Percentiles rank a stretch among this genome's conserved stretches.
Evolutionary conservation across 2,888 invertebrate species (phyloP).

Genomic region (Andrena haemorrhoa): DNA sequence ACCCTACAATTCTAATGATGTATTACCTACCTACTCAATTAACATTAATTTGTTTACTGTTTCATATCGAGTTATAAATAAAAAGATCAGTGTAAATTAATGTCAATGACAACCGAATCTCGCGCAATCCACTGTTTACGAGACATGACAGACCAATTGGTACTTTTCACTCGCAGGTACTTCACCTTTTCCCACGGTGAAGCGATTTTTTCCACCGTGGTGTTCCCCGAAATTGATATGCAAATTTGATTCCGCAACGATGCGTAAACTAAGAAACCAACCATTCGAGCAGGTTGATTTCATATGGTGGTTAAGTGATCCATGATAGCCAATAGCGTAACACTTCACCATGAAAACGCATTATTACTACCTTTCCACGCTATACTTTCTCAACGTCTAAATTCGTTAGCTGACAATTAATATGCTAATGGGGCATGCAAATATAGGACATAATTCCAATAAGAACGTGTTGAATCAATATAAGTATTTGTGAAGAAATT

Average conservation of each 20-base stretch:
- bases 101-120: background rate
- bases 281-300: slow-evolving; percentile 25
- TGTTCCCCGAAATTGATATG: slow-evolving; percentile 35
- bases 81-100: background rate
- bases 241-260: slow-evolving; percentile 42
- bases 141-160: background rate
- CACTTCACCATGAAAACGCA: background rate
- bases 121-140: background rate
- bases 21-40: too few relatives aligned
- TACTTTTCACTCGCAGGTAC: slow-evolving; percentile 1
- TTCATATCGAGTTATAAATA: background rate
- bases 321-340: slow-evolving; percentile 15
- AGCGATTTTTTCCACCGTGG: slow-evolving; percentile 9
- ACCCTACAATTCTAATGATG: too few relatives aligned
- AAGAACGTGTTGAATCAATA: too few relatives aligned
- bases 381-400: background rate
- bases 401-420: background rate
- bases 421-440: too few relatives aligned
- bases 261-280: slow-evolving; percentile 21
- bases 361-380: background rate
- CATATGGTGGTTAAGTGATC: slow-evolving; percentile 41
- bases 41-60: too few relatives aligned
- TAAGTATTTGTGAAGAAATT: too few relatives aligned
- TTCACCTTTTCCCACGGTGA: slow-evolving; percentile 33
- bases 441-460: too few relatives aligned